Percentiles rank a stretch among this genome's conserved stretches.
phyloP scores from a whole-genome alignment of 2,888 invertebrate genomes.

The Rhamnusium bicolor region DNA sequence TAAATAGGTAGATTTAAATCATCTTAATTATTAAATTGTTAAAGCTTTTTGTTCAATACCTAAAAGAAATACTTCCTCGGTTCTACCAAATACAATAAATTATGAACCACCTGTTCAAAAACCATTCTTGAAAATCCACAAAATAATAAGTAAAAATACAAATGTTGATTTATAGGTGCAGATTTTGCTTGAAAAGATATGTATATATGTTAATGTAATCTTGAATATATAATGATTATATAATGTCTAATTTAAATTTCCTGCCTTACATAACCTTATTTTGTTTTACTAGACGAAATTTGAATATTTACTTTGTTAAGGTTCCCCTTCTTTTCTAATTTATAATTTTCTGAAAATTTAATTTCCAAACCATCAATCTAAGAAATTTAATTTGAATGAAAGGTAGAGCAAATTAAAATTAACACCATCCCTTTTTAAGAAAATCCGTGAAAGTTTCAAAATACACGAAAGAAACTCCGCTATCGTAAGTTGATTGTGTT shows the following conservation, averaged over 20 bases:
- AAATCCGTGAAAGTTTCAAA: conserved; percentile 14
- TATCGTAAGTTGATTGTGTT: conserved; percentile 52
- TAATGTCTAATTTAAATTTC: conserved; percentile 1
- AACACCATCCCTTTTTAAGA: conserved; percentile 4
- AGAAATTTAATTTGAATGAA: conserved; percentile 43
- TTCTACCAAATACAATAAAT: too few species aligned
- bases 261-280: background rate
- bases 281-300: conserved; percentile 6
- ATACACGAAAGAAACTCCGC: conserved; percentile 20
- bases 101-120: too few species aligned
- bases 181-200: background rate
- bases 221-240: background rate
- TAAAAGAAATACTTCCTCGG: too few species aligned
- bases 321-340: conserved; percentile 35
- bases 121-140: too few species aligned
- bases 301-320: conserved; percentile 38
- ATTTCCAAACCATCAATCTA: conserved; percentile 48
- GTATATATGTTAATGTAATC: background rate
- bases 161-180: background rate
- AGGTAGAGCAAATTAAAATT: conserved; percentile 28
- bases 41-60: too few species aligned
- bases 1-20: too few species aligned
- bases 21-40: too few species aligned
- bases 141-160: too few species aligned
- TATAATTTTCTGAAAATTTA: conserved; percentile 44